Evolutionary conservation across 2,888 invertebrate genomes (phyloP), one percentile per base, ranked within the genome.

Genomic region (Drosophila fungiperda): DNA sequence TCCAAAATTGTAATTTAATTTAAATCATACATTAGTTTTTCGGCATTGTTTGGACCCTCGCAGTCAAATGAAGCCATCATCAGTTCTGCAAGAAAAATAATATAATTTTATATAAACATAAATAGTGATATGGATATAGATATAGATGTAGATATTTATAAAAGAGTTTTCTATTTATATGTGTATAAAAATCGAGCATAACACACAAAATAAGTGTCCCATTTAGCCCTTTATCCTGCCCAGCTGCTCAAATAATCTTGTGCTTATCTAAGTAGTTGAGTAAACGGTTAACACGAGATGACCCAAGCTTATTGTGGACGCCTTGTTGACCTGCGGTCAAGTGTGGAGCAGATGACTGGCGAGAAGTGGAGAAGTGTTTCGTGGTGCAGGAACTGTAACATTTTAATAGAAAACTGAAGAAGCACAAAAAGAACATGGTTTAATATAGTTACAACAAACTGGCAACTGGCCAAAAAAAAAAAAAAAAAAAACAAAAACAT

Each of bases 361-460:
- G 38, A 40, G 61, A 17, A 55, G 23, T 36, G 49, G 17, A 15
- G 23, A 68, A 79, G 80, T 64, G 62, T 58, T 52, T 68, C 15
- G 42, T 53, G 38, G 48, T 60, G 52, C 48, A 35, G n/a, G 49
- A 45, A 57, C 38, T 64, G 61, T 59, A 42, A 67, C 64, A 68
- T 78, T 78, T 64, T 80, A 76, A 80, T 76, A 80, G 80, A 63
- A 70, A 77, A 77, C 80, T 76, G 65, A 71, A 23, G 49, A 26
- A 57, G 26, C 12, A 38, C 20, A 53, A 35, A 40, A 40, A 38
- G 45, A 80, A 76, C 78, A 71, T 62, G 61, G 77, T 63, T 76
- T 80, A 78, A 78, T 80, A 78, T 68, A 80, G 81, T 68, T 48
- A 78, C 81, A 78, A 59, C 64, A 77, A 65, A 78, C 81, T 78